Base-by-base conservation (phyloP, 1,140 invertebrate species). In the Sminthurides bifidus region DNA sequence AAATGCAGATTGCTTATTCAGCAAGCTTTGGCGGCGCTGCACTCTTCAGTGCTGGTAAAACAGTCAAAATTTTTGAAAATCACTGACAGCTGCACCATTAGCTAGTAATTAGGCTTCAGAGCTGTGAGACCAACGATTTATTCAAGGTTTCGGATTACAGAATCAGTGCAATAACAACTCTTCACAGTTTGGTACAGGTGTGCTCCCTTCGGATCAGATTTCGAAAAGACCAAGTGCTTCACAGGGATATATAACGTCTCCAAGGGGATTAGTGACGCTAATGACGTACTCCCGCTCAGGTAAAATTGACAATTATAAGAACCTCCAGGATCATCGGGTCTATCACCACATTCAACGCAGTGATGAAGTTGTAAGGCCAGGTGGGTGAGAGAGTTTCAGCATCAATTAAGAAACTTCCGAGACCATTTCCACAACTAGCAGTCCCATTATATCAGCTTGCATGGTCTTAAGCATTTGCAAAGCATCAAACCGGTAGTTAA, bases 1-100 rank as follows among this genome's bases (percentile, higher is more conserved):
- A 53, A 31, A 26, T 58, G 24, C 41, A 41, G 10, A 38, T 58
- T 24, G 45, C 52, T 0, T 54, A 52, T 37, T 58, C 50, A 37
- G 29, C 41, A 2, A 8, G n/a, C 17, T 53, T 53, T 38, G 26
- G 1, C 33, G 54, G 54, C 6, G 48, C 33, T 10, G 54, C 26
- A 14, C 35, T 51, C 19, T 21, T 56, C 3, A 40, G 46, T 15
- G 38, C 46, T 10, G 41, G 54, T 56, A 50, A 30, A n/a, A n/a
- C n/a, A n/a, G n/a, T n/a, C n/a, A n/a, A n/a, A n/a, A n/a, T n/a
- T n/a, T n/a, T n/a, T n/a, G n/a, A n/a, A n/a, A n/a, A n/a, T n/a
- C n/a, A n/a, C n/a, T n/a, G n/a, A n/a, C n/a, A n/a, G n/a, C n/a
- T n/a, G n/a, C n/a, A n/a, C n/a, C n/a, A n/a, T n/a, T n/a, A n/a